Percentiles rank a stretch among this genome's conserved stretches.
phyloP scores from a whole-genome alignment of 2,113 vertebrate species.

The Phyllostomus discolor region DNA sequence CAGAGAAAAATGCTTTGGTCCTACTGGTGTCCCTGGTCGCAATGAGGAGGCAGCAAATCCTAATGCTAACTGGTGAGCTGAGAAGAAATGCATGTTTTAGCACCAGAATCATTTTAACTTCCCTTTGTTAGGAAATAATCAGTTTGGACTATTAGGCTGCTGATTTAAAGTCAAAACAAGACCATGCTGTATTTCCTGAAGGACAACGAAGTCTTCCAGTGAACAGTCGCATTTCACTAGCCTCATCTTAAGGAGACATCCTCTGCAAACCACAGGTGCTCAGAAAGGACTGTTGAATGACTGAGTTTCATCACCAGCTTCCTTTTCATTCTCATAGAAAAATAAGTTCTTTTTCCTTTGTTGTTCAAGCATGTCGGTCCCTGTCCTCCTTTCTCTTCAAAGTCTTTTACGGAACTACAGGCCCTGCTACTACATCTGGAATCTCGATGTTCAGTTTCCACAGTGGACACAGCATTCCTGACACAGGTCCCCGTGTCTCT shows the following conservation, averaged over 20 bases:
- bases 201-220: neutral
- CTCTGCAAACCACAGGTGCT: neutral
- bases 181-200: neutral
- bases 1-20: neutral
- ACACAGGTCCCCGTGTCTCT: neutral
- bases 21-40: too few relatives aligned
- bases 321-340: neutral
- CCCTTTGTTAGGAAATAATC: neutral
- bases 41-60: neutral
- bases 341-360: neutral
- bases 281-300: neutral
- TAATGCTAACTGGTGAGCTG: neutral
- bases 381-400: neutral
- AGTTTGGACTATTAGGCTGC: neutral
- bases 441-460: neutral
- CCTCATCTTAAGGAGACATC: neutral
- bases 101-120: slow-evolving; percentile 13
- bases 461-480: neutral
- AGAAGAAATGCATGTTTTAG: neutral
- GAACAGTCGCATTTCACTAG: neutral
- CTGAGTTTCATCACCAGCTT: neutral
- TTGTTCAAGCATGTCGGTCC: neutral
- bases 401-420: neutral
- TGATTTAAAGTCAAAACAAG: neutral
- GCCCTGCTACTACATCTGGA: neutral